Evolutionary conservation across 2,888 invertebrate species (phyloP), one percentile per base, ranked within the genome.

Genomic region (Acanthopleura granulata): DNA sequence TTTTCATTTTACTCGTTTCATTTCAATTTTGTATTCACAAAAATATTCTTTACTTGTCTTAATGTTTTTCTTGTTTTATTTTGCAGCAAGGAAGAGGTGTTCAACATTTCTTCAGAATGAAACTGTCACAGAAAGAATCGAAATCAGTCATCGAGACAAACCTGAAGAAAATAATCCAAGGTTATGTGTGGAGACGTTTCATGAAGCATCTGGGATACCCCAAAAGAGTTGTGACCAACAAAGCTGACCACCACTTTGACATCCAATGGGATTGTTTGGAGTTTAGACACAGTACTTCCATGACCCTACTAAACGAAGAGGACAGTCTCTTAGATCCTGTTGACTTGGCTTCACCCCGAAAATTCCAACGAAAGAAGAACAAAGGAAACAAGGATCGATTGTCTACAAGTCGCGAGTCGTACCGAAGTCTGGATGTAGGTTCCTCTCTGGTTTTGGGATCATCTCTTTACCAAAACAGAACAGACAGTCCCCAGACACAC

Each of bases 121-220:
- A 9, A 40, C 9, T 9, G 40, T 6, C 40, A 40, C 40, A 40
- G 4, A 40, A 40, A 9, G 9, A 40, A 40, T 40, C 40, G 4
- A 9, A 3, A 3, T 40, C 40, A 40, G 40, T 3, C 9, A 40
- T 6, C 9, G 9, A 40, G 9, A 40, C 40, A 18, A 57, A 66
- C 25, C 14, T 66, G 22, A 25, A 25, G 27, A 66, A 27, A 27
- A 27, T 16, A 16, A 66, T 66, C 29, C 66, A 66, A 25, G 25
- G 22, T 27, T 66, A 66, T 27, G 66, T 25, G 6, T 66, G 66
- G 66, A 66, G 25, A 66, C 66, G 66, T 25, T 66, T 22, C 29
- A 18, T 66, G 66, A 25, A 66, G 29, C 6, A 16, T 16, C 16
- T 66, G 22, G 66, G 66, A 22, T 66, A 66, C 25, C 66, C 66